phyloP scores from a whole-genome alignment of 2,888 invertebrate genomes.

The Plutella xylostella region DNA sequence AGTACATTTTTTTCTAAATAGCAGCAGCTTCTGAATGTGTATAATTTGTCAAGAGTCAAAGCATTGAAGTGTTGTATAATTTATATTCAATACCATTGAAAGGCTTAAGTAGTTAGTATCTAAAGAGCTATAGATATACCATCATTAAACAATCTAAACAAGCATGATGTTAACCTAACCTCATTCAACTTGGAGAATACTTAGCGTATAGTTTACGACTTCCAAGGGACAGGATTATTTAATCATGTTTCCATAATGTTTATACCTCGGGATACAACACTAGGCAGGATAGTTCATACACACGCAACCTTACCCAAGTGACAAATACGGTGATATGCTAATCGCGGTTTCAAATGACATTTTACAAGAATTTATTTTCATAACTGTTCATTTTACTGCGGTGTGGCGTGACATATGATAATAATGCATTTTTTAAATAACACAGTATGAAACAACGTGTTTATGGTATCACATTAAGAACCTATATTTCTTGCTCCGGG shows the following conservation, averaged over 20 bases:
- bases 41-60: too few species aligned
- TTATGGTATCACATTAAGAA: slow-evolving; percentile 49
- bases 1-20: too few species aligned
- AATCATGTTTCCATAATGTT: slow-evolving; percentile 55
- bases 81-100: too few species aligned
- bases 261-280: slow-evolving; percentile 12
- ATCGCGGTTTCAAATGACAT: slow-evolving; percentile 35
- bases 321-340: slow-evolving; percentile 55
- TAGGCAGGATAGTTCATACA: slow-evolving; percentile 32
- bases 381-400: slow-evolving; percentile 39
- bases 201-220: too few species aligned
- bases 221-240: not conserved
- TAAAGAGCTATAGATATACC: too few species aligned
- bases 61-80: too few species aligned
- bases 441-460: slow-evolving; percentile 48
- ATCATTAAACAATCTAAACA: too few species aligned
- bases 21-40: too few species aligned
- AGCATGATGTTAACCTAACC: too few species aligned
- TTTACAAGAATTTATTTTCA: slow-evolving; percentile 42
- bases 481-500: slow-evolving; percentile 29
- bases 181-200: too few species aligned
- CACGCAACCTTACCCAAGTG: slow-evolving; percentile 41
- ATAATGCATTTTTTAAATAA: slow-evolving; percentile 31
- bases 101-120: too few species aligned
- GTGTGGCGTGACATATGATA: slow-evolving; percentile 53